Evolutionary conservation across 1,140 invertebrate species (phyloP), one percentile per base, ranked within the genome.

Genomic region (Doryteuthis pealeii): DNA sequence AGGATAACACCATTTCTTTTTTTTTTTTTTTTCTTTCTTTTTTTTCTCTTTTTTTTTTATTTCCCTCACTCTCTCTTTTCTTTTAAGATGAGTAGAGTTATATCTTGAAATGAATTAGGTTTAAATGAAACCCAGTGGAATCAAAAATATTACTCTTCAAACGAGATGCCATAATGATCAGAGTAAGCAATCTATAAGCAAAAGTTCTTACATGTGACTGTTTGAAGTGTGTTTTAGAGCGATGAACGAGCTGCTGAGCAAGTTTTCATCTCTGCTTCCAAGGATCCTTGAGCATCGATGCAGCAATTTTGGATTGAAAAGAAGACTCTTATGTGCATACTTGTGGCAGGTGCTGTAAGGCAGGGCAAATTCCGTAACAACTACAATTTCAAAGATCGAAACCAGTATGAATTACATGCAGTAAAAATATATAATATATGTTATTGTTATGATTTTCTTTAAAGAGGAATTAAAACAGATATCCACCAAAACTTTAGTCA

Each of bases 361-460:
- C 96, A 90, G 80, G 96, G 96, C 91, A 99, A 92, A 90, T 98
- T 95, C 84, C 95, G 94, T 85, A 98, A 91, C 88, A 88, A 99
- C 94, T 95, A 88, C 74, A 85, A 83, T 58, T 58, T 58, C 54
- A 58, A 58, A 58, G 54, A 58, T 58, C 54, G 54, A n/a, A n/a
- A n/a, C n/a, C 54, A 58, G 54, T 28, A 58, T 22, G 54, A 58
- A 58, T 58, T 58, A 58, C 18, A 28, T 58, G 26, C 54, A 62
- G 18, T 62, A n/a, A 62, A 62, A 62, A 62, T n/a, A 62, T n/a
- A 62, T 4, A 62, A 62, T 62, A 62, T 62, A 62, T 62, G 10
- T 40, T n/a, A 40, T n/a, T 5, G 35, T 40, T 40, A 40, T 40
- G 10, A 5, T n/a, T n/a, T 40, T 10, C 10, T 40, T 40, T 40